These are phyloP conservation scores for Myiothlypis chrysogaster DNA, from an alignment of 2,797 vertebrate species.

Conservation along the genomic window DNA sequence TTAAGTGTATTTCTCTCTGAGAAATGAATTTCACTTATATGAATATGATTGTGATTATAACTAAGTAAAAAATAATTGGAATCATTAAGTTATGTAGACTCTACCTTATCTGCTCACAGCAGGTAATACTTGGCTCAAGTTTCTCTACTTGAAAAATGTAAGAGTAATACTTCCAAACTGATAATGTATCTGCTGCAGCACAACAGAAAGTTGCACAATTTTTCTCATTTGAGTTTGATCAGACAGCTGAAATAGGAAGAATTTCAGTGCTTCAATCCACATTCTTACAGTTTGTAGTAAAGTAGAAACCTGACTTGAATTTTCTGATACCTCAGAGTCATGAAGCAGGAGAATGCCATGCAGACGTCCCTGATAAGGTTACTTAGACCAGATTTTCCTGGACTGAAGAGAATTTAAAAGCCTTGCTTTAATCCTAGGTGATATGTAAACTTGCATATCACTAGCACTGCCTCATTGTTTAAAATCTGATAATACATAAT, in stretches of 20 bases:
- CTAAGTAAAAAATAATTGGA: background rate
- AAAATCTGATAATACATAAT: background rate
- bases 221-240: background rate
- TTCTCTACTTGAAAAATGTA: background rate
- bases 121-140: background rate
- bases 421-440: background rate
- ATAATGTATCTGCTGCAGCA: background rate
- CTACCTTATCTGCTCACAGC: background rate
- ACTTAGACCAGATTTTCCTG: background rate
- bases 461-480: background rate
- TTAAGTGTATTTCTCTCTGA: background rate
- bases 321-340: background rate
- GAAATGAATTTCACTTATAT: background rate
- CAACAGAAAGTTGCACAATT: background rate
- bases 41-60: background rate
- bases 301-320: background rate
- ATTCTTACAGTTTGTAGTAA: background rate
- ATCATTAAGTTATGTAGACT: background rate
- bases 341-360: background rate
- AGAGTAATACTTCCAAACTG: background rate
- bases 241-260: background rate
- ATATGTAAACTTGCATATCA: background rate
- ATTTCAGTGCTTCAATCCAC: background rate
- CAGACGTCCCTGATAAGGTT: background rate
- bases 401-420: background rate